Percentiles rank a stretch among this genome's conserved stretches.
Conservation (phyloP, 2,888 invertebrate species). For the Merodon equestris region DNA sequence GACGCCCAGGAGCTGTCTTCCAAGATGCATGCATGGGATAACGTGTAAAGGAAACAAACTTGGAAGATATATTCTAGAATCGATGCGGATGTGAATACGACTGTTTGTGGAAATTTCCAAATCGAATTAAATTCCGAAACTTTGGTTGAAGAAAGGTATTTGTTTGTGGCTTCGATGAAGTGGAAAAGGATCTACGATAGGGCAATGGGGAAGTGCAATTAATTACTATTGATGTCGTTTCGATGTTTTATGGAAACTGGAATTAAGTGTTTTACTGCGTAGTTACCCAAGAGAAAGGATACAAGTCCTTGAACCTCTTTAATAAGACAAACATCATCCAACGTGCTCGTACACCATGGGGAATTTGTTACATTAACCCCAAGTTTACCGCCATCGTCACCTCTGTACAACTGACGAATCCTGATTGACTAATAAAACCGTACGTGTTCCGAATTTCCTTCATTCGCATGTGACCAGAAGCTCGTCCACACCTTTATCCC, state of each 20-base stretch:
- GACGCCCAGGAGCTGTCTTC: constrained; percentile 30
- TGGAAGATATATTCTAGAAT: constrained; percentile 7
- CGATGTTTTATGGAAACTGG: neutral
- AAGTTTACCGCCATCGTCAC: constrained; percentile 56
- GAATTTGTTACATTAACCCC: constrained; percentile 62
- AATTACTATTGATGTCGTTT: constrained; percentile 2
- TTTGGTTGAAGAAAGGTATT: constrained; percentile 54
- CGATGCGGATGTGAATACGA: constrained; percentile 19
- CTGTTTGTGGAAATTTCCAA: constrained; percentile 37
- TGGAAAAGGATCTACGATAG: neutral
- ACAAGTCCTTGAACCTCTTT: neutral
- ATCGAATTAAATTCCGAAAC: constrained; percentile 65
- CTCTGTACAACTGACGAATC: constrained; percentile 60
- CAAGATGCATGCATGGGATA: constrained; percentile 43
- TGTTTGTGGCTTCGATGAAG: constrained; percentile 47
- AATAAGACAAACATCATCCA: neutral
- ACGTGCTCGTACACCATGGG: constrained; percentile 61
- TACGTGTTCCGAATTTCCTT: constrained; percentile 74
- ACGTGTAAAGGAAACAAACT: neutral
- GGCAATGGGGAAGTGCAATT: neutral
- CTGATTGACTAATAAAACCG: constrained; percentile 78
- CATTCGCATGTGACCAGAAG: neutral
- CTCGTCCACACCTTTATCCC: constrained; percentile 46
- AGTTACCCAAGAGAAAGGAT: neutral
- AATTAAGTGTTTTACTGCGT: constrained; percentile 24